Evolutionary conservation across 1,140 invertebrate genomes (phyloP), one percentile per base, ranked within the genome.

Genomic region (Spodoptera litura): DNA sequence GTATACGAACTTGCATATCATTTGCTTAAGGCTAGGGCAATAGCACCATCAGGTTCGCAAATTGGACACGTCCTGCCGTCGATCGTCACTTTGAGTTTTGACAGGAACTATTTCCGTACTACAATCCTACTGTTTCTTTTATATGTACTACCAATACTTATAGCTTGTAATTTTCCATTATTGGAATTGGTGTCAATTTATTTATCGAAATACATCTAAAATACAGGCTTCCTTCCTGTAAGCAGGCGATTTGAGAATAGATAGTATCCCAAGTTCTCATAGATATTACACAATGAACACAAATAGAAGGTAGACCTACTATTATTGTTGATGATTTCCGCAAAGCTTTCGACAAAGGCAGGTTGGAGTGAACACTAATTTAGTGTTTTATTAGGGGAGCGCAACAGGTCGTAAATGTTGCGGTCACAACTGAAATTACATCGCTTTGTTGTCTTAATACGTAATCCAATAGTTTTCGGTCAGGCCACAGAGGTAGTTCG

Each of bases 361-460:
- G 35, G 61, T 44, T 44, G 9, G 38, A 44, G 38, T 44, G 38
- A 49, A 31, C 8, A 71, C 51, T 55, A 71, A 71, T 66, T 83
- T 81, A 62, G 68, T 82, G 81, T 76, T 84, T 86, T 83, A 79
- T 81, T 82, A 84, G 80, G 68, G 20, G 80, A 68, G 80, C 78
- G 82, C 88, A 89, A 86, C 89, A 91, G 88, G 86, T 90, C 85
- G 88, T 88, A 88, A 90, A 93, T 84, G 84, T 87, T 91, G 89
- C 82, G 90, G 89, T 93, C 78, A 68, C 80, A 82, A 84, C 87
- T 93, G 87, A 88, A 91, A 89, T 93, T 91, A 91, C 88, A 91
- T 87, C 84, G 82, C 84, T 82, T 89, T 91, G 90, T 89, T 88
- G 87, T 90, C 84, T 87, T 88, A 85, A 87, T 85, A 81, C 79